These are phyloP conservation scores for Eupristina koningsbergeri DNA, from an alignment of 1,140 invertebrate genomes.

Conservation along the genomic window DNA sequence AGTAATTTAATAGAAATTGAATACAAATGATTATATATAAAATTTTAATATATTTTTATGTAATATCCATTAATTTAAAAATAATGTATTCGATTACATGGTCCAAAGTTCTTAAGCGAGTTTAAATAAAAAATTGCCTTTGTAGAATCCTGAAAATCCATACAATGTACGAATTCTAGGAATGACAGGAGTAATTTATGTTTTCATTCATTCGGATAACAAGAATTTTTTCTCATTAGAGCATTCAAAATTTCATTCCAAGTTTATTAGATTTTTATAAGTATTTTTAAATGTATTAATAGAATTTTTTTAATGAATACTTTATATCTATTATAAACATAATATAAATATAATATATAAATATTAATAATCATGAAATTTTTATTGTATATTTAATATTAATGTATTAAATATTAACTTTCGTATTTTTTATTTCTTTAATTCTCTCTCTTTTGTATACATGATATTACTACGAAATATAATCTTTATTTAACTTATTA, in stretches of 20 bases:
- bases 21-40: no score
- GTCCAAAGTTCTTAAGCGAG: not conserved
- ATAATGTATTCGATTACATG: not conserved
- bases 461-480: no score
- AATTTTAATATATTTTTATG: no score
- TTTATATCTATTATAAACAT: not conserved
- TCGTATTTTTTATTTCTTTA: no score
- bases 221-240: not conserved
- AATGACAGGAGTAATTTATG: not conserved
- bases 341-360: no score
- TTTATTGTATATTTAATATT: not conserved
- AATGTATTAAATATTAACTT: not conserved
- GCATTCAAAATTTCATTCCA: not conserved
- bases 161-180: not conserved
- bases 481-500: no score
- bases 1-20: no score
- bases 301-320: not conserved
- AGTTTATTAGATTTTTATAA: not conserved
- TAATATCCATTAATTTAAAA: not conserved
- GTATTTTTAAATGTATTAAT: not conserved
- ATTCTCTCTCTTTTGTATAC: no score
- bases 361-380: not conserved
- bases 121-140: not conserved
- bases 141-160: not conserved
- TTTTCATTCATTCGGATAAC: not conserved